Conservation (phyloP, 2,888 invertebrate genomes). For the Amphipyra berbera region DNA sequence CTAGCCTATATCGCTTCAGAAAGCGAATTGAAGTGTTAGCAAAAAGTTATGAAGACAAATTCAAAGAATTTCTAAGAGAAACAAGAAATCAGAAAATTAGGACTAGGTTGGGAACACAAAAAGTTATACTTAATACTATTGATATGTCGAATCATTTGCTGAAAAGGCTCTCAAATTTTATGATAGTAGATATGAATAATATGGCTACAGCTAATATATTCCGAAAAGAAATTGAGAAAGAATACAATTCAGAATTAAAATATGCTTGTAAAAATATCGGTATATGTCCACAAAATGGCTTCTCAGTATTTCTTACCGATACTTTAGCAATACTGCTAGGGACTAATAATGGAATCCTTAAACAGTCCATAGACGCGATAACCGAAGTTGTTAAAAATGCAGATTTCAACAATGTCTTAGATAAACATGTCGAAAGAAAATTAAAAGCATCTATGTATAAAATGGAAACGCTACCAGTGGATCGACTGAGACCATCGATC, state of each 20-base stretch:
- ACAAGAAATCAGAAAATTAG: conserved; percentile 66
- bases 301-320: conserved; percentile 60
- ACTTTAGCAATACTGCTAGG: conserved; percentile 55
- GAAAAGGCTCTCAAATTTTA: conserved; percentile 62
- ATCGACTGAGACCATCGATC: conserved; percentile 32
- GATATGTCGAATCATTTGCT: conserved; percentile 70
- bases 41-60: conserved; percentile 66
- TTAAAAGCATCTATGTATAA: neutral
- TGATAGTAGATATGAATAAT: conserved; percentile 58
- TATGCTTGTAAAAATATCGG: conserved; percentile 67
- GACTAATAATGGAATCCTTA: conserved; percentile 60
- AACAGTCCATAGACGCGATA: conserved; percentile 57
- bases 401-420: conserved; percentile 49
- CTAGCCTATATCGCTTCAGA: conserved; percentile 47
- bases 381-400: conserved; percentile 65
- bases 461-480: rapidly evolving
- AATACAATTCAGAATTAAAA: conserved; percentile 55
- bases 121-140: conserved; percentile 72
- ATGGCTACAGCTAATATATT: conserved; percentile 40
- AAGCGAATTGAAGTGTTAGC: conserved; percentile 57
- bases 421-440: neutral
- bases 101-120: conserved; percentile 70
- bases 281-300: conserved; percentile 62
- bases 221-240: conserved; percentile 61
- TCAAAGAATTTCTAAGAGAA: conserved; percentile 63